Evolutionary conservation across 2,113 vertebrate genomes (phyloP), one percentile per base, ranked within the genome.

Genomic region (Neogale vison): DNA sequence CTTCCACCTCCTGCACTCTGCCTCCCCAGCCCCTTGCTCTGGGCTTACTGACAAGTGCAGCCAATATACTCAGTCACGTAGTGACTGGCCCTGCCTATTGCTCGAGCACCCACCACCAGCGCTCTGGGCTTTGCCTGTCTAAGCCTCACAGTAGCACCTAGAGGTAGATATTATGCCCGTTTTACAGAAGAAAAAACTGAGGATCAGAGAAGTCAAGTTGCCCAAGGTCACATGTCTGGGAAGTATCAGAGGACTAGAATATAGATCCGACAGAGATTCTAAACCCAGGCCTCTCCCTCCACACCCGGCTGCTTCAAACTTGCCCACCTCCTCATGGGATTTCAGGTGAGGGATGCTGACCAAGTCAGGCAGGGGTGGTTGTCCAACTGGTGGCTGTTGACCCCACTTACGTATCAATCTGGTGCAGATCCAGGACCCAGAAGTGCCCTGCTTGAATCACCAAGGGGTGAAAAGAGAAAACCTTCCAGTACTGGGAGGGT

Each of bases 101-200:
- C 55, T 69, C 0, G 0, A 65, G 17, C 36, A 26, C 61, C 71
- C 55, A 2, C 29, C 20, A 9, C 2, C 20, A 36, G 34, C 74
- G 39, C 3, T 45, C 69, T 31, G 1, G 3, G 29, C 39, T 92
- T 80, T 71, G 36, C 39, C 39, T 7, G 10, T 31, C 26, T 0
- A 15, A 20, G 71, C 36, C 36, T 88, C n/a, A 74, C 3, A 0
- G 89, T 4, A 23, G 23, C n/a, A 26, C 79, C 77, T 50, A 4
- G 8, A 76, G 21, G 55, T 36, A 61, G n/a, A 71, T 77, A 69
- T 69, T 47, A 52, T 47, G 29, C 34, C 47, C 23, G 1, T 29
- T 92, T 95, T 39, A 21, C 18, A 79, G 67, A 74, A 15, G 31
- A 97, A 47, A 39, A 85, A 63, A 39, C 2, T 26, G 52, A 96